Evolutionary conservation across 2,797 vertebrate genomes (phyloP).

Genomic region (Myotis daubentonii): DNA sequence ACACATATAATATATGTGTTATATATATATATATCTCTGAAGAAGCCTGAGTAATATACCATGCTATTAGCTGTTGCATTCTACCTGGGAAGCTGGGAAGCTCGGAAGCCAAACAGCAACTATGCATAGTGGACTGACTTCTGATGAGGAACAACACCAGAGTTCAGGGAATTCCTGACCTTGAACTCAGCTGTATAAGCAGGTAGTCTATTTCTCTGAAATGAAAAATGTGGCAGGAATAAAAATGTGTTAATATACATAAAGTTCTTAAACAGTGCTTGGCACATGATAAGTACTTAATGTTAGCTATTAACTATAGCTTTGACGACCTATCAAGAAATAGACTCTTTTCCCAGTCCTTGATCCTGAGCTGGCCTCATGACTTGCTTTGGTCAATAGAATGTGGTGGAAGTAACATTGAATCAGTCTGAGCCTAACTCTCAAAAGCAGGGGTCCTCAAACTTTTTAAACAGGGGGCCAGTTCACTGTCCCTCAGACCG

Average conservation of each 20-base stretch:
- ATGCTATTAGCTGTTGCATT: neutral
- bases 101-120: neutral
- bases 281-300: neutral
- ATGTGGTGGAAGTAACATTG: neutral
- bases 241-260: neutral
- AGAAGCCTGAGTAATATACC: neutral
- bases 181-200: neutral
- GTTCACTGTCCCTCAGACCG: too few species aligned
- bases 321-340: neutral
- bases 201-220: neutral
- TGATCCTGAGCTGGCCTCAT: neutral
- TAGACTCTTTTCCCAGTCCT: neutral
- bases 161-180: neutral
- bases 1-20: neutral
- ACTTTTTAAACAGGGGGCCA: too few species aligned
- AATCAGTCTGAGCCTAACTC: neutral
- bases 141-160: neutral
- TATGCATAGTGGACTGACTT: neutral
- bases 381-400: neutral
- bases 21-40: neutral
- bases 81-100: neutral
- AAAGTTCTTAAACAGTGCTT: neutral
- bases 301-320: neutral
- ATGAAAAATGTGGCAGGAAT: neutral
- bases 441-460: neutral